phyloP scores from a whole-genome alignment of 2,113 vertebrate genomes.

The Odobenus rosmarus region DNA sequence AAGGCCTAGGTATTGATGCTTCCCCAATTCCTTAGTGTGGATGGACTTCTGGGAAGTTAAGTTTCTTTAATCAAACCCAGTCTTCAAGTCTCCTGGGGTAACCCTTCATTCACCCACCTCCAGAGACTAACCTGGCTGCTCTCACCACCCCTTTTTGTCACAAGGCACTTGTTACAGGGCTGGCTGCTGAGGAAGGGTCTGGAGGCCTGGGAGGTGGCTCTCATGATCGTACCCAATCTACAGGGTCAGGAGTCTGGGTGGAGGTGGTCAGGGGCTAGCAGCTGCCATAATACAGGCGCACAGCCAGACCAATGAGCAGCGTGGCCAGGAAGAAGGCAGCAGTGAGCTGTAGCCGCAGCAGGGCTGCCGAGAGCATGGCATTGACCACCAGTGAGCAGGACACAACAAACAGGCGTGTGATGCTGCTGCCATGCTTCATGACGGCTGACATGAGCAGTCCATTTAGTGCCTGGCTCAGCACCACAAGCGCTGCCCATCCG shows the following conservation, averaged over 20 bases:
- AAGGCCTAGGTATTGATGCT: neutral
- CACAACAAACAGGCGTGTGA: conserved; percentile 96
- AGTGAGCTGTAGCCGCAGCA: conserved; percentile 92
- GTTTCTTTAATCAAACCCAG: conserved; percentile 32
- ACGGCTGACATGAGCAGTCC: conserved; percentile 96
- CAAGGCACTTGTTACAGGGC: conserved; percentile 79
- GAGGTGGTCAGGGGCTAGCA: conserved; percentile 56
- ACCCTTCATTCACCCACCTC: neutral
- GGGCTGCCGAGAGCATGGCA: conserved; percentile 88
- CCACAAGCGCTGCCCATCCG: conserved; percentile 86
- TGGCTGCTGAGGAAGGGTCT: neutral
- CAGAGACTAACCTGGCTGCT: conserved; percentile 1
- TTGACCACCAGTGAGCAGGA: conserved; percentile 96
- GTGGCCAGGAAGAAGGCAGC: conserved; percentile 89
- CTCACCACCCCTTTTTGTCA: conserved; percentile 42
- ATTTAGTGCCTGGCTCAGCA: conserved; percentile 93
- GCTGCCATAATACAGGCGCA: conserved; percentile 92
- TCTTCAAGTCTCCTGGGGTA: neutral
- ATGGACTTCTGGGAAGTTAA: neutral
- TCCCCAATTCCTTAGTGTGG: neutral
- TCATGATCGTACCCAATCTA: neutral
- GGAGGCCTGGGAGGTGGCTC: neutral
- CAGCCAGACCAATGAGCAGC: conserved; percentile 89
- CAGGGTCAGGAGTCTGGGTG: neutral
- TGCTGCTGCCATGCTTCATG: conserved; percentile 96